Conservation (phyloP, 2,888 invertebrate genomes). For the Tenthredo notha region DNA sequence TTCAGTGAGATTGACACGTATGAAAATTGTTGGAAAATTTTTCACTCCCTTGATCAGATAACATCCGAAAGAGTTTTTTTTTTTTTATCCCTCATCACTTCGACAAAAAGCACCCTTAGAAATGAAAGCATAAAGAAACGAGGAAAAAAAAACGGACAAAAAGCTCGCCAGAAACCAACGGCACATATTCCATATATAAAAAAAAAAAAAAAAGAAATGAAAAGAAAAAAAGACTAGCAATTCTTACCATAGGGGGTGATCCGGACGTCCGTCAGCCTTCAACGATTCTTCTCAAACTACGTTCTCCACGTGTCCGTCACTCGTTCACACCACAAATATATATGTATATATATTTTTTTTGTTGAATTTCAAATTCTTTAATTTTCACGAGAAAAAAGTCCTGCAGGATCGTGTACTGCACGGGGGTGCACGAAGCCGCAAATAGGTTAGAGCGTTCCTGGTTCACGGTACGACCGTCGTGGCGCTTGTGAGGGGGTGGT, state of each 20-base stretch:
- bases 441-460: constrained; percentile 47
- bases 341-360: neutral
- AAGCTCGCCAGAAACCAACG: constrained; percentile 20
- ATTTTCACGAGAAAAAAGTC: constrained; percentile 23
- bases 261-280: neutral
- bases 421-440: constrained; percentile 52
- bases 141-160: neutral
- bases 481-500: constrained; percentile 50
- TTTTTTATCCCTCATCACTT: neutral
- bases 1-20: neutral
- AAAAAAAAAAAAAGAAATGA: neutral
- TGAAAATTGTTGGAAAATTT: constrained; percentile 18
- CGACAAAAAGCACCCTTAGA: neutral
- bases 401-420: constrained; percentile 47
- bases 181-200: neutral
- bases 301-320: constrained; percentile 46
- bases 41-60: constrained; percentile 23
- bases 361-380: neutral
- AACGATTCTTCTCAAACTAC: neutral
- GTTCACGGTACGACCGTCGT: constrained; percentile 46
- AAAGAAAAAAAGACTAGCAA: neutral
- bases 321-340: constrained; percentile 38
- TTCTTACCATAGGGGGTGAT: constrained; percentile 45
- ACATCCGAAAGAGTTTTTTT: neutral
- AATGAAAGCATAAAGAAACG: neutral